Conservation (phyloP, 2,888 invertebrate species). For the Pandemis cinnamomeana region DNA sequence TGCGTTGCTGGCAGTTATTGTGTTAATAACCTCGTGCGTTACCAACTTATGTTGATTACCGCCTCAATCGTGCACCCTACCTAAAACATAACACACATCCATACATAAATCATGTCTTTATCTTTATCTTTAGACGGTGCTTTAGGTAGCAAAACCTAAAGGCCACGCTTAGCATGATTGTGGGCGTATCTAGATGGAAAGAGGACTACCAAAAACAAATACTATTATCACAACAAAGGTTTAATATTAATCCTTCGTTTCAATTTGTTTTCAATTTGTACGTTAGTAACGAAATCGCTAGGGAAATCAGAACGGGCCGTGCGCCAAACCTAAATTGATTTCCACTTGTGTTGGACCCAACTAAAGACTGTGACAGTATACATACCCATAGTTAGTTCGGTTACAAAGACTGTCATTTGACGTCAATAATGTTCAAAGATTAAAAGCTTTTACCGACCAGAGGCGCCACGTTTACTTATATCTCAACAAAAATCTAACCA, state of each 20-base stretch:
- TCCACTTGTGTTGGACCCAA: slow-evolving; percentile 46
- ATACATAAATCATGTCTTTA: too few relatives aligned
- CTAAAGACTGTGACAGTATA: slow-evolving; percentile 6
- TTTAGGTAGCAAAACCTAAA: too few relatives aligned
- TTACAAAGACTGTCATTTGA: neutral
- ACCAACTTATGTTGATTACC: neutral
- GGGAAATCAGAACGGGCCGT: slow-evolving; percentile 67
- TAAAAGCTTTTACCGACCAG: neutral
- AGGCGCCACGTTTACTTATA: neutral
- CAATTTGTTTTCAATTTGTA: slow-evolving; percentile 47
- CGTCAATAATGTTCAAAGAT: neutral
- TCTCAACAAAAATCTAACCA: neutral
- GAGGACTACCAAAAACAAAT: neutral
- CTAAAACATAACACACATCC: too few relatives aligned
- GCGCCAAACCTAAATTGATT: slow-evolving; percentile 71
- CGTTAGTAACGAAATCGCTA: slow-evolving; percentile 57
- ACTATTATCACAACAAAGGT: slow-evolving; percentile 8
- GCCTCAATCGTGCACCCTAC: too few relatives aligned
- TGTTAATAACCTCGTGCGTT: neutral
- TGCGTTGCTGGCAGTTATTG: too few relatives aligned
- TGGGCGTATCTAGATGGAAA: too few relatives aligned
- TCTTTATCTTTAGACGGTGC: too few relatives aligned
- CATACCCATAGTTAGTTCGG: neutral
- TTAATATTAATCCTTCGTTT: slow-evolving; percentile 9
- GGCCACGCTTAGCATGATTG: too few relatives aligned